Evolutionary conservation across 2,888 invertebrate genomes (phyloP).

Genomic region (Tolmerus cingulatus): DNA sequence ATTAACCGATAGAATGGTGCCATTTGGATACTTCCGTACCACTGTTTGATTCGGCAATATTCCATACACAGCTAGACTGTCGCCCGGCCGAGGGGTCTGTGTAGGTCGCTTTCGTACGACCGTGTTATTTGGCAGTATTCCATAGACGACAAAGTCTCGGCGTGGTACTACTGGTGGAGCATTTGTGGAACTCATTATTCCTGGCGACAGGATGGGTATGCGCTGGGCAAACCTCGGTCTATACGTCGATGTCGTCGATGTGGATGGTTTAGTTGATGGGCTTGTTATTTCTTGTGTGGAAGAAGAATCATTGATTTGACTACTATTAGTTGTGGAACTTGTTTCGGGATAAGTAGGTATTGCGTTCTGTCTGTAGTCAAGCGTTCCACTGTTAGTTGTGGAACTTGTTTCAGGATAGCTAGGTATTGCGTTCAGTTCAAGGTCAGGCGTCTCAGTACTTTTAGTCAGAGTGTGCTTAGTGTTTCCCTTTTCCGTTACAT

Average conservation of each 20-base stretch:
- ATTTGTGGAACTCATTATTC: slow-evolving; percentile 38
- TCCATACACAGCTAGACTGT: slow-evolving; percentile 71
- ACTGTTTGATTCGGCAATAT: slow-evolving; percentile 81
- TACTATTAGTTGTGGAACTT: slow-evolving; percentile 33
- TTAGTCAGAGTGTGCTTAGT: slow-evolving; percentile 3
- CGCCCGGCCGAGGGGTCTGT: slow-evolving; percentile 70
- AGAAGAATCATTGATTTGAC: neutral
- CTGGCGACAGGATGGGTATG: slow-evolving; percentile 50
- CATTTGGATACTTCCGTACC: slow-evolving; percentile 81
- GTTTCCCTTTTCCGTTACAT: neutral
- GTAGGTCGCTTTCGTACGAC: slow-evolving; percentile 81
- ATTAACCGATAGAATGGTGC: slow-evolving; percentile 76
- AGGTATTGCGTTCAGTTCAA: neutral
- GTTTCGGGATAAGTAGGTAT: slow-evolving; percentile 28
- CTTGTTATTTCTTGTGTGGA: slow-evolving; percentile 40
- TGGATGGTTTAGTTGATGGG: slow-evolving; percentile 36
- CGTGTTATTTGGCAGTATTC: slow-evolving; percentile 80
- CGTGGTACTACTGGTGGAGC: slow-evolving; percentile 63
- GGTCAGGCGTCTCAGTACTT: neutral
- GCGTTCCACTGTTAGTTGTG: slow-evolving; percentile 41
- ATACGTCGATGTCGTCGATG: slow-evolving; percentile 47
- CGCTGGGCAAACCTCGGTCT: slow-evolving; percentile 50
- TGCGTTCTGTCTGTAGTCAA: slow-evolving; percentile 43
- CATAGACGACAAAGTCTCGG: slow-evolving; percentile 77
- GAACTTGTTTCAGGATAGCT: slow-evolving; percentile 33